A percentile compares a stretch with the other conserved stretches of the same genome.
phyloP scores from a whole-genome alignment of 2,113 vertebrate species.

The Phyllostomus discolor region DNA sequence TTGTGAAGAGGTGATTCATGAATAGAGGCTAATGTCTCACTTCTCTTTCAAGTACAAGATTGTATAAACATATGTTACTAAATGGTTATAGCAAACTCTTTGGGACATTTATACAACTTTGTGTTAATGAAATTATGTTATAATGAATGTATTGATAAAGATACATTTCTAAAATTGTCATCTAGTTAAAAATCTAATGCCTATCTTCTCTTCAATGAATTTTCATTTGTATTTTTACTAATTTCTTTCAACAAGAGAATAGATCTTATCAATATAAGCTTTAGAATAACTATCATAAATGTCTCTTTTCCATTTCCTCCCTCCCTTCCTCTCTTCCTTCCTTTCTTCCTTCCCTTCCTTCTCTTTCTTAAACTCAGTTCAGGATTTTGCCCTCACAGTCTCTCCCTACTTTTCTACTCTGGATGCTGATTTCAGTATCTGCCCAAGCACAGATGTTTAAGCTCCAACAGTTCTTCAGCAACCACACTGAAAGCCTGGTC shows the following conservation, averaged over 20 bases:
- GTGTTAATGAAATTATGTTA: neutral
- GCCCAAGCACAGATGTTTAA: neutral
- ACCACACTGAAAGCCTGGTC: neutral
- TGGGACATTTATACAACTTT: neutral
- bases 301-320: neutral
- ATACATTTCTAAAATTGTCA: neutral
- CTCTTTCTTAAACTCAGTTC: neutral
- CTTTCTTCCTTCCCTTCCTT: neutral
- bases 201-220: neutral
- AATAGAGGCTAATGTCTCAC: neutral
- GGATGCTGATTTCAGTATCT: neutral
- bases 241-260: neutral
- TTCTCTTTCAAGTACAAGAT: neutral
- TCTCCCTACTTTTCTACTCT: neutral
- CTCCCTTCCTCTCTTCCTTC: neutral
- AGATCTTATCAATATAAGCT: neutral
- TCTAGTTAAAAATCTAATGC: constrained; percentile 9
- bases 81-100: neutral
- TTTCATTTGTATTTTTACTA: neutral
- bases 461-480: neutral
- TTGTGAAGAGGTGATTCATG: neutral
- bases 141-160: neutral
- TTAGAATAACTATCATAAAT: neutral
- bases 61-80: neutral
- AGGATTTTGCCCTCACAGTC: neutral